A percentile compares a stretch with the other conserved stretches of the same genome.
These are phyloP conservation scores for Tragopan temminckii DNA, from an alignment of 2,797 vertebrate species.

Conservation along the genomic window DNA sequence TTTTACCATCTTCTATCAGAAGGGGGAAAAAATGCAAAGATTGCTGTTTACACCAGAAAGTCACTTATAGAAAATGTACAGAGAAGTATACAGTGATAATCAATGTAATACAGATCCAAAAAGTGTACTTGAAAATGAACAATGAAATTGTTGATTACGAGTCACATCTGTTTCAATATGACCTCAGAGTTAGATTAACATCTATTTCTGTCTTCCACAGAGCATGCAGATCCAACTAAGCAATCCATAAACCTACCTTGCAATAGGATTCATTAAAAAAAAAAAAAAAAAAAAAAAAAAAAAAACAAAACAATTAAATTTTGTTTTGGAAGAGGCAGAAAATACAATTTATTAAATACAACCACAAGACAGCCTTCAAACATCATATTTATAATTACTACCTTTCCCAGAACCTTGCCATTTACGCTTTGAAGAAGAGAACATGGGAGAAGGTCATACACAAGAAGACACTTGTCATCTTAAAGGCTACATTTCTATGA, in stretches of 20 bases:
- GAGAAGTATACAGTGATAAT: not conserved
- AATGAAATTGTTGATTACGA: not conserved
- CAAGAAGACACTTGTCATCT: conserved; percentile 43
- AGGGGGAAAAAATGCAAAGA: not conserved
- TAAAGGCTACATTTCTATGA: conserved; percentile 8
- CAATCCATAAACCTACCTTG: not conserved
- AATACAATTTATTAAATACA: conserved; percentile 18
- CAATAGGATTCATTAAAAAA: not conserved
- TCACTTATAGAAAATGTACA: not conserved
- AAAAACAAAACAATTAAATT: not conserved
- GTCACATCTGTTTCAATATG: not conserved
- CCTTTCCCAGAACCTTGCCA: conserved; percentile 20
- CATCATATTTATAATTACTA: conserved; percentile 50
- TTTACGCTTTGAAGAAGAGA: conserved; percentile 46
- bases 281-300: accelerated
- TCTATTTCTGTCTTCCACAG: not conserved
- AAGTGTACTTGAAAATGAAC: not conserved
- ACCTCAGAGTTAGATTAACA: not conserved
- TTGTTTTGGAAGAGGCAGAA: conserved; percentile 14
- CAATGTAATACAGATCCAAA: not conserved
- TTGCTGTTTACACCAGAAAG: not conserved
- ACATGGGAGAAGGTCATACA: conserved; percentile 34
- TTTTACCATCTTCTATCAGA: not conserved
- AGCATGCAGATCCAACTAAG: not conserved
- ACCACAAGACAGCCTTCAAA: not conserved